Conservation (phyloP, 2,888 invertebrate genomes). For the Drosophila multiciliata region DNA sequence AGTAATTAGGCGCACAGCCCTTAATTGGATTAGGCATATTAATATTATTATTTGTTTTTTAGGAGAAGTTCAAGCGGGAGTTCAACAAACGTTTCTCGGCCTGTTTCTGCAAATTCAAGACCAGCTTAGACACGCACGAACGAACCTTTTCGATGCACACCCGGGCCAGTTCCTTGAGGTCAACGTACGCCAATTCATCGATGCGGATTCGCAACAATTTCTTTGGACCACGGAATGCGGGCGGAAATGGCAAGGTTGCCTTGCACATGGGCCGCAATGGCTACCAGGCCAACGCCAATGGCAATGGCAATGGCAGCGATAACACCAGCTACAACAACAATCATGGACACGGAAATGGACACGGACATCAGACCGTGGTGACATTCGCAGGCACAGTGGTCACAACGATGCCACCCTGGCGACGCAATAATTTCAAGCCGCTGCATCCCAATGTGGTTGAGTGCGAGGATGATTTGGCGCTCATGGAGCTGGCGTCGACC, state of each 20-base stretch:
- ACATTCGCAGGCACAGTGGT: slow-evolving; percentile 59
- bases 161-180: slow-evolving; percentile 84
- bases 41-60: slow-evolving; percentile 50
- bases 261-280: slow-evolving; percentile 39
- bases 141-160: slow-evolving; percentile 84
- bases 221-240: slow-evolving; percentile 47
- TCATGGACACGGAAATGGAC: slow-evolving; percentile 28
- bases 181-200: slow-evolving; percentile 82
- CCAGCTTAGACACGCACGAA: slow-evolving; percentile 80
- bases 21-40: background rate
- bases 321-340: slow-evolving; percentile 55
- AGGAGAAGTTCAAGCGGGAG: slow-evolving; percentile 93
- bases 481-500: slow-evolving; percentile 64
- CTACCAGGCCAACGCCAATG: slow-evolving; percentile 34
- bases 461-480: slow-evolving; percentile 71
- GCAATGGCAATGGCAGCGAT: slow-evolving; percentile 27
- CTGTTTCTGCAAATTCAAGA: slow-evolving; percentile 84
- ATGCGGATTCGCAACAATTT: slow-evolving; percentile 81
- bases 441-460: slow-evolving; percentile 81
- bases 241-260: slow-evolving; percentile 43
- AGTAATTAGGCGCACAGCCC: background rate
- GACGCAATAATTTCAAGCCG: slow-evolving; percentile 81
- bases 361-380: slow-evolving; percentile 62
- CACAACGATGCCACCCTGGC: slow-evolving; percentile 69
- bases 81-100: slow-evolving; percentile 90